Conservation (phyloP, 2,888 invertebrate species). For the Dicranocentrus wangi region DNA sequence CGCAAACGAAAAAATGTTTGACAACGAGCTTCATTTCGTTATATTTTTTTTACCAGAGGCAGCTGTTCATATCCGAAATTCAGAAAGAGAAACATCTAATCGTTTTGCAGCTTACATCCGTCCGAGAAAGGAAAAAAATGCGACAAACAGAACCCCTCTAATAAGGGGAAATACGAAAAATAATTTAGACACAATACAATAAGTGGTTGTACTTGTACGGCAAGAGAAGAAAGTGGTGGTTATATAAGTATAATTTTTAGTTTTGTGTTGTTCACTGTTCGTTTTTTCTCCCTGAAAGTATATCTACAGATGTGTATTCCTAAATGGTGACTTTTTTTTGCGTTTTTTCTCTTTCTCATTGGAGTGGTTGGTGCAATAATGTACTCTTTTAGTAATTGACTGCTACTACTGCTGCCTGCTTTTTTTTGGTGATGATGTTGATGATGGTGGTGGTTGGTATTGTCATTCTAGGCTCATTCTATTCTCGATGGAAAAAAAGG, state of each 20-base stretch:
- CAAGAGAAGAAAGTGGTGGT: slow-evolving; percentile 28
- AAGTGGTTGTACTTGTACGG: slow-evolving; percentile 50
- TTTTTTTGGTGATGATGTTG: slow-evolving; percentile 50
- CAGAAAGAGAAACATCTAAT: slow-evolving; percentile 49
- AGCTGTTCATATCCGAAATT: slow-evolving; percentile 54
- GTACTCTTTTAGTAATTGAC: slow-evolving; percentile 64
- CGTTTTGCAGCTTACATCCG: slow-evolving; percentile 50
- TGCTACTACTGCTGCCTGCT: slow-evolving; percentile 40
- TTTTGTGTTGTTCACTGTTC: slow-evolving; percentile 18
- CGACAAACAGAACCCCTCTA: not conserved
- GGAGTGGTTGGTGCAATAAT: slow-evolving; percentile 57
- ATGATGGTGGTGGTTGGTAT: slow-evolving; percentile 56
- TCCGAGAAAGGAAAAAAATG: slow-evolving; percentile 34
- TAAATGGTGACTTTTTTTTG: slow-evolving; percentile 34
- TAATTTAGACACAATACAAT: slow-evolving; percentile 56
- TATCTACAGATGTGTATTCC: not conserved
- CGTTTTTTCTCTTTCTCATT: slow-evolving; percentile 37
- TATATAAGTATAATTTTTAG: slow-evolving; percentile 9
- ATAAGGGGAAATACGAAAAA: slow-evolving; percentile 11
- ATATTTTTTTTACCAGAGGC: slow-evolving; percentile 36
- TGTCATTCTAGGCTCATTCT: slow-evolving; percentile 47
- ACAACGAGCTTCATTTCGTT: slow-evolving; percentile 14
- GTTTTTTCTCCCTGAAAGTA: slow-evolving; percentile 32
- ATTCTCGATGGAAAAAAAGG: slow-evolving; percentile 33
- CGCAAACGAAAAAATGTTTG: not conserved